Evolutionary conservation across 2,113 vertebrate species (phyloP).

Genomic region (Suncus etruscus): DNA sequence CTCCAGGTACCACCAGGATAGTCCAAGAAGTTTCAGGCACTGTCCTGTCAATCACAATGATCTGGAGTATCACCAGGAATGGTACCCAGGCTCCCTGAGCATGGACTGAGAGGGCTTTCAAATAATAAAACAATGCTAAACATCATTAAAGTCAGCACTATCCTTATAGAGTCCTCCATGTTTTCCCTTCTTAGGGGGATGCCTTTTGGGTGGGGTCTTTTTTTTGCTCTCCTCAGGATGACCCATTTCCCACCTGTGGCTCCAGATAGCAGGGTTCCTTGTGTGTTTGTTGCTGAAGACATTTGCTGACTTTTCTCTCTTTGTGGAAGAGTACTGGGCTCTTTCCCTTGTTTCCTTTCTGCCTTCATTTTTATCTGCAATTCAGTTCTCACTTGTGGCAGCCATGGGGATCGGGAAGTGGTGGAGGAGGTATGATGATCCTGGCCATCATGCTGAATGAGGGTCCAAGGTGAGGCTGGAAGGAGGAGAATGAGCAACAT

Average conservation of each 20-base stretch:
- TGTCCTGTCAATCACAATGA: no score
- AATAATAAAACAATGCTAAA: background rate
- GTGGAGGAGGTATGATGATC: background rate
- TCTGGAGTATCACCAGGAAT: no score
- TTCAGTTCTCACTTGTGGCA: background rate
- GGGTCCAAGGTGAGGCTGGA: background rate
- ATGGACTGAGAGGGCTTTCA: no score
- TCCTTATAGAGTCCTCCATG: background rate
- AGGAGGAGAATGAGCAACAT: background rate
- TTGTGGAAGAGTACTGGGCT: background rate
- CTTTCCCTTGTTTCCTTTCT: background rate
- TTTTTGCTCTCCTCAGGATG: background rate
- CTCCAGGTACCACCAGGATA: no score
- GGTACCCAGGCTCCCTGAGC: no score
- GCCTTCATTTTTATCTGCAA: background rate
- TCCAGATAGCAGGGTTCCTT: background rate
- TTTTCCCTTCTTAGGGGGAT: background rate
- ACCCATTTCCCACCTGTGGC: conserved; percentile 33
- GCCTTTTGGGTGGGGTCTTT: conserved; percentile 21
- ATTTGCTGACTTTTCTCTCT: background rate
- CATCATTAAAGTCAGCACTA: background rate
- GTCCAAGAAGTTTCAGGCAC: no score
- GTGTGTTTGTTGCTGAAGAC: background rate
- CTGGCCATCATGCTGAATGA: background rate
- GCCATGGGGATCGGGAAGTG: background rate